Evolutionary conservation across 2,113 vertebrate genomes (phyloP).

Genomic region (Propithecus coquereli): DNA sequence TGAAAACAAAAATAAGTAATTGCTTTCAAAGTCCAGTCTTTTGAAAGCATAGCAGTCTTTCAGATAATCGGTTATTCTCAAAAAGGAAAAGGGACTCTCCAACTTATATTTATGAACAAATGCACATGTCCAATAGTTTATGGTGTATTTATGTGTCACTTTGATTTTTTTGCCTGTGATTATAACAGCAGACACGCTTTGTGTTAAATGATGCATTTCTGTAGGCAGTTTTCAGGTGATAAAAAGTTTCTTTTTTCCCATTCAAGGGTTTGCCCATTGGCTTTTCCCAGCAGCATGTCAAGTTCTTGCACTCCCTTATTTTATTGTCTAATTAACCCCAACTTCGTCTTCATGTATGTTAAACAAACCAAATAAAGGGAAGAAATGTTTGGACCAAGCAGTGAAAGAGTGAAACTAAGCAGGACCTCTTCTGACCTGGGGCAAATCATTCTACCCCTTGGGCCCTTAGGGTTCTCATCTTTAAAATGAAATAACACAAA

Average conservation of each 20-base stretch:
- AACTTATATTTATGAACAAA: background rate
- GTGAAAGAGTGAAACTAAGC: background rate
- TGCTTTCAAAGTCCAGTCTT: conserved; percentile 28
- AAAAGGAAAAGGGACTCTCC: background rate
- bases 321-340: background rate
- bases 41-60: background rate
- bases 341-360: background rate
- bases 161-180: background rate
- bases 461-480: background rate
- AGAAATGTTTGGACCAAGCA: background rate
- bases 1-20: conserved; percentile 30
- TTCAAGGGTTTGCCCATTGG: background rate
- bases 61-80: background rate
- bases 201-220: background rate
- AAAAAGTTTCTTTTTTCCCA: background rate
- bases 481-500: background rate
- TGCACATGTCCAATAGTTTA: background rate
- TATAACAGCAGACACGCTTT: background rate
- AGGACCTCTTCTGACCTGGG: background rate
- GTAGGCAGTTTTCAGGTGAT: background rate
- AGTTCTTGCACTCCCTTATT: background rate
- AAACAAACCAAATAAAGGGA: background rate
- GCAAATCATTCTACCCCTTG: background rate
- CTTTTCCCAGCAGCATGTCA: background rate
- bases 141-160: background rate